phyloP scores from a whole-genome alignment of 1,140 invertebrate species.

The Achatina immaculata region DNA sequence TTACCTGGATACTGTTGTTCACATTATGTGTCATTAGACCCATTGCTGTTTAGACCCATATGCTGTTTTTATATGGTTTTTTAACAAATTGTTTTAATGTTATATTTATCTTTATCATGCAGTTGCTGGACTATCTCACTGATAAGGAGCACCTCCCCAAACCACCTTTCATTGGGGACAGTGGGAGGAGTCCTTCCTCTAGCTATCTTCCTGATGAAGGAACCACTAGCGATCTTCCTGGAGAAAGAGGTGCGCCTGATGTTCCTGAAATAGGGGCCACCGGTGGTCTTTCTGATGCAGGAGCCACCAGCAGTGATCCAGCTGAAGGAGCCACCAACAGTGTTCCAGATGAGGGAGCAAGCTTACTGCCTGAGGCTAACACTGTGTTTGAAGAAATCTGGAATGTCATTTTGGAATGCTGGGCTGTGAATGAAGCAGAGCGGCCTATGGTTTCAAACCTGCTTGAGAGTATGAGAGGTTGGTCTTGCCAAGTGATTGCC shows the following conservation, averaged over 20 bases:
- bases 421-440: not conserved
- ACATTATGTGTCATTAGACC: too few relatives aligned
- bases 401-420: not conserved
- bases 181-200: not conserved
- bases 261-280: not conserved
- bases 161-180: not conserved
- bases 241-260: too few relatives aligned
- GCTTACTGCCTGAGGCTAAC: not conserved
- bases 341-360: not conserved
- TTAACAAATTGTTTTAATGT: not conserved
- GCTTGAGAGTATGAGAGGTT: not conserved
- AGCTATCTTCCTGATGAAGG: not conserved
- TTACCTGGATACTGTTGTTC: too few relatives aligned
- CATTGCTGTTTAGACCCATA: too few relatives aligned
- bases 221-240: not conserved
- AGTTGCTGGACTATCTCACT: not conserved
- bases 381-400: not conserved
- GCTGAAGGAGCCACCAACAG: not conserved
- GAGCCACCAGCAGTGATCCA: too few relatives aligned
- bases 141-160: not conserved
- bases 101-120: not conserved
- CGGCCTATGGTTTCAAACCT: not conserved
- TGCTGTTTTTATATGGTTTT: not conserved
- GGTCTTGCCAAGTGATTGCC: not conserved
- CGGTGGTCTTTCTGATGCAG: not conserved